A percentile compares a stretch with the other conserved stretches of the same genome.
phyloP scores from a whole-genome alignment of 1,140 invertebrate genomes.

The Drosophila sp. region DNA sequence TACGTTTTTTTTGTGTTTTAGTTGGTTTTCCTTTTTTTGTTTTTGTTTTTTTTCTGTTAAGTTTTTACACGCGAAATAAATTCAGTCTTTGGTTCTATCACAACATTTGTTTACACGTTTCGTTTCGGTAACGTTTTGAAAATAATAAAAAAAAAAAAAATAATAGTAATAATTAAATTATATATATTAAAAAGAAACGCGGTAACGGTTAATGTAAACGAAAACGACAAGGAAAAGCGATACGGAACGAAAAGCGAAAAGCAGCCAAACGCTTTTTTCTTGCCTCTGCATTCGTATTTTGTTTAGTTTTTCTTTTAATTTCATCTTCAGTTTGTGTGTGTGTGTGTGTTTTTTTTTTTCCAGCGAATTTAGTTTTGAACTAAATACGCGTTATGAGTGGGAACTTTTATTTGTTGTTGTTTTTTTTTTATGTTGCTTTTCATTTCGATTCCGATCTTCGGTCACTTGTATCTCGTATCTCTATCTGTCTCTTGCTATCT shows the following conservation, averaged over 20 bases:
- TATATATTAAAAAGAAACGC: conserved; percentile 49
- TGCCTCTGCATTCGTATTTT: conserved; percentile 35
- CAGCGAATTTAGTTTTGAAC: conserved; percentile 72
- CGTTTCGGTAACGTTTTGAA: conserved; percentile 47
- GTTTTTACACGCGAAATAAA: conserved; percentile 77
- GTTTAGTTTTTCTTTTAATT: background rate
- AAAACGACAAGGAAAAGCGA: conserved; percentile 54
- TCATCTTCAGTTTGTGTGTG: background rate
- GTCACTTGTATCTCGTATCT: conserved; percentile 25
- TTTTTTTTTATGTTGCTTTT: conserved; percentile 22
- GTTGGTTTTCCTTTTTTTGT: conserved; percentile 15
- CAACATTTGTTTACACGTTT: conserved; percentile 83
- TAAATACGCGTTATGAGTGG: conserved; percentile 54
- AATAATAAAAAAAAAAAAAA: conserved; percentile 2
- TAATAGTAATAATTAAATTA: conserved; percentile 6
- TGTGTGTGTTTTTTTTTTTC: background rate
- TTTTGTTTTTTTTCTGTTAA: conserved; percentile 42
- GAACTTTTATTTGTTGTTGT: conserved; percentile 31
- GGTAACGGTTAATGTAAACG: conserved; percentile 41
- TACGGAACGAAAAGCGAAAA: conserved; percentile 64
- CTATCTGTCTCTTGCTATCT: conserved; percentile 24
- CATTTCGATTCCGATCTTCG: background rate
- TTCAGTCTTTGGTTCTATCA: conserved; percentile 83
- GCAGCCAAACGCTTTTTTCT: conserved; percentile 50
- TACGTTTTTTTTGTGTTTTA: background rate